Conservation (phyloP, 2,113 vertebrate species). For the Poeciliopsis turrubarensis region DNA sequence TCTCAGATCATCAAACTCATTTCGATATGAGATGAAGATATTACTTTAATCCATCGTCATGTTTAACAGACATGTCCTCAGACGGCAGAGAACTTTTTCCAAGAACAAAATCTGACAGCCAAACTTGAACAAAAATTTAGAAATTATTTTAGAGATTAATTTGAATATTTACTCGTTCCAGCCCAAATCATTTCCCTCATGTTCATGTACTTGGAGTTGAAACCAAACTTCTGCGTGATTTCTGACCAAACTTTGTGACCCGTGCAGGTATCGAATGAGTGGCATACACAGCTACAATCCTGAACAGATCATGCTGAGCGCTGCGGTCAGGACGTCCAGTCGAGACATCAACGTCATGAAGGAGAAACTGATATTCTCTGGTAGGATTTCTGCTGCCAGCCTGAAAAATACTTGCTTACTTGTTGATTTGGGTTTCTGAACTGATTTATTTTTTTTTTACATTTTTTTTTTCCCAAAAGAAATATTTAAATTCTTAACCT, state of each 20-base stretch:
- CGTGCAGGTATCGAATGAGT: conserved; percentile 90
- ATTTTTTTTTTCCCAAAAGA: background rate
- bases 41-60: too few species aligned
- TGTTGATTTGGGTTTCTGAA: background rate
- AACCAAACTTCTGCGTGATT: background rate
- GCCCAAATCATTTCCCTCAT: background rate
- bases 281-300: conserved; percentile 95
- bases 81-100: background rate
- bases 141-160: background rate
- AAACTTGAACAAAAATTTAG: background rate
- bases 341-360: conserved; percentile 97
- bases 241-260: conserved; percentile 34
- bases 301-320: conserved; percentile 98
- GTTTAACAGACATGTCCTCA: background rate
- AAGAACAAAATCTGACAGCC: background rate
- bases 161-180: background rate
- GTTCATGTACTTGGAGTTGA: background rate
- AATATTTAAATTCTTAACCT: background rate
- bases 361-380: conserved; percentile 97
- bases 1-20: too few species aligned
- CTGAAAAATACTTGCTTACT: background rate
- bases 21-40: too few species aligned
- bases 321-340: conserved; percentile 88
- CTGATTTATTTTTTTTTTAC: background rate
- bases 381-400: conserved; percentile 64